Evolutionary conservation across 2,797 vertebrate genomes (phyloP), one percentile per base, ranked within the genome.

Genomic region (Schizopygopsis malacanthus): DNA sequence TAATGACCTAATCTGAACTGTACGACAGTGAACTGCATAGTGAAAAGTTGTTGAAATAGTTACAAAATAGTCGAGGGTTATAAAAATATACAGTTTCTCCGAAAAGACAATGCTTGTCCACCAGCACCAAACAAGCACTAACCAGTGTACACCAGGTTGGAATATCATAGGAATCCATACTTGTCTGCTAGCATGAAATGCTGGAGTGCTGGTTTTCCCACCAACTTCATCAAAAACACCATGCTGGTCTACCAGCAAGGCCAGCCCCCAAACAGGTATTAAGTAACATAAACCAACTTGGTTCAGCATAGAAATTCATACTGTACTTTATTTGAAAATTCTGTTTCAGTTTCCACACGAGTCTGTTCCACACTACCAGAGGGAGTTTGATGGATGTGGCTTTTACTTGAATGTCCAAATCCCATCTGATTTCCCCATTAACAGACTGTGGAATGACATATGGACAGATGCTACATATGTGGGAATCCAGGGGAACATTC

Each of bases 351-450:
- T 77, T 56, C 5, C 54, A 59, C 6, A 20, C 41, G 22, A 61
- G 41, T 4, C 2, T 28, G 50, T 25, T 28, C 2, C n/a, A n/a
- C n/a, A n/a, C n/a, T 45, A 20, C 25, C 63, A 37, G 18, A 47
- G 11, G 52, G 22, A 50, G 10, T 61, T 28, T 79, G 33, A 77
- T 59, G n/a, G 69, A 45, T 13, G 45, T 39, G 28, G 15, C 33
- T 65, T 76, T 52, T 41, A 67, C 15, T 41, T 8, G 5, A 54
- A 25, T 54, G 33, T 52, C 43, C 47, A 28, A 39, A 77, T 63
- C 59, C 72, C 82, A 52, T 50, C 47, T 84, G 72, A 67, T 77
- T 84, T 77, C 15, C 11, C 45, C 59, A 41, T 52, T 76, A 76
- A 67, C 43, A 77, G 72, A 83, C 45, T 2, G 45, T 37, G 20